Conservation (phyloP, 2,113 vertebrate genomes). For the Plectropomus leopardus region DNA sequence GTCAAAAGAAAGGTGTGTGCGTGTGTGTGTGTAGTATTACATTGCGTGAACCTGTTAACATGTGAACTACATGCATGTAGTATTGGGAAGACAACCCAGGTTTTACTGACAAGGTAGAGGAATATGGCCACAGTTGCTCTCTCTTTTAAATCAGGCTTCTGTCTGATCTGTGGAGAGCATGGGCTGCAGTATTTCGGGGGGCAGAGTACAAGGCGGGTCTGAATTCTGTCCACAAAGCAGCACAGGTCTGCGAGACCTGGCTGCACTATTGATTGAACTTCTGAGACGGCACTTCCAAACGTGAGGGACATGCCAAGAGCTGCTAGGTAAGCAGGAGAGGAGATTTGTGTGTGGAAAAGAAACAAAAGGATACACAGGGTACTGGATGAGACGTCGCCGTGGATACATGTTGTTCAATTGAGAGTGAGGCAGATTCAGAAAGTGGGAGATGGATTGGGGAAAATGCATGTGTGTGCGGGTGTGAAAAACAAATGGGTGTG, state of each 20-base stretch:
- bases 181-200: conserved; percentile 61
- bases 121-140: conserved; percentile 17
- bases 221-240: conserved; percentile 77
- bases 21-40: too few relatives aligned
- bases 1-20: not conserved
- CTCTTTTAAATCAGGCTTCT: conserved; percentile 54
- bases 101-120: not conserved
- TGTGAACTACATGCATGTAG: not conserved
- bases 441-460: not conserved
- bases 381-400: conserved; percentile 24
- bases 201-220: conserved; percentile 57
- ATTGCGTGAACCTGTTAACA: not conserved
- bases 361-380: conserved; percentile 25
- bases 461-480: conserved; percentile 5
- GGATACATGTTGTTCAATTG: conserved; percentile 34
- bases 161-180: conserved; percentile 65
- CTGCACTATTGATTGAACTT: conserved; percentile 77
- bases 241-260: conserved; percentile 63
- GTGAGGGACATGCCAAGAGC: conserved; percentile 74
- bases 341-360: conserved; percentile 23
- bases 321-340: conserved; percentile 21
- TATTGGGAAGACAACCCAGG: not conserved
- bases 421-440: conserved; percentile 5
- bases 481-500: conserved; percentile 22
- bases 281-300: conserved; percentile 62